Evolutionary conservation across 2,888 invertebrate species (phyloP).

Genomic region (Teleogryllus oceanicus): DNA sequence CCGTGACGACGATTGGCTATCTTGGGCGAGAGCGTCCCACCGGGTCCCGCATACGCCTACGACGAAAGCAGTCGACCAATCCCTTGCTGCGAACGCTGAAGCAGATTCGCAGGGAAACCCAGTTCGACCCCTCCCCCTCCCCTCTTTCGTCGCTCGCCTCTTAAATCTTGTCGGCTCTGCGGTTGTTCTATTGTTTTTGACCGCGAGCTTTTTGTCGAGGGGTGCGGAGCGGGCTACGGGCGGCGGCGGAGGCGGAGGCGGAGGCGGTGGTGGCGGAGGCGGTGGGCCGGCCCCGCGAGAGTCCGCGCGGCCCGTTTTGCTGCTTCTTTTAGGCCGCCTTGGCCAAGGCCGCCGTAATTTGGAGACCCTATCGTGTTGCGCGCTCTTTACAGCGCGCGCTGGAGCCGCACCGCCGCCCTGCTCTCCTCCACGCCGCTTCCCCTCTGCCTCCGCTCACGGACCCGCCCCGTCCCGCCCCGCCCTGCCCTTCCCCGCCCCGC

Average conservation of each 20-base stretch:
- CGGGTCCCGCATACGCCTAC: too few species aligned
- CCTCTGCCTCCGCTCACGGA: not conserved
- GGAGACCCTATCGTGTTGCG: conserved; percentile 18
- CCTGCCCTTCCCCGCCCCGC: too few species aligned
- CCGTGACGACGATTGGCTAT: too few species aligned
- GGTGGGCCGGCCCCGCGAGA: not conserved
- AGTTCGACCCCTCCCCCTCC: too few species aligned
- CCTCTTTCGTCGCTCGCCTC: too few species aligned
- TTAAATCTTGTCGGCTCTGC: too few species aligned
- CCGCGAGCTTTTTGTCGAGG: not conserved
- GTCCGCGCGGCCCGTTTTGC: not conserved
- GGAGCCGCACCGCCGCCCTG: not conserved
- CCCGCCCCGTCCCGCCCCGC: too few species aligned
- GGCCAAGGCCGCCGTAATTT: conserved; percentile 8
- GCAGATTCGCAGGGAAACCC: too few species aligned
- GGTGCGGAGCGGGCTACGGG: not conserved
- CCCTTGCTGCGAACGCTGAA: too few species aligned
- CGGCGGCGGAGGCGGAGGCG: not conserved
- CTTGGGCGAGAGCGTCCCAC: too few species aligned
- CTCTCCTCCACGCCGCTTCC: not conserved
- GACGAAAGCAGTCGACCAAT: too few species aligned
- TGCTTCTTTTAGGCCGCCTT: not conserved
- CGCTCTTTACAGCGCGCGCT: not conserved
- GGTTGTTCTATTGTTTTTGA: not conserved
- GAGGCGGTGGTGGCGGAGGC: not conserved